A percentile compares a stretch with the other conserved stretches of the same genome.
phyloP scores from a whole-genome alignment of 2,888 invertebrate species.

The Caenorhabditis japonica region DNA sequence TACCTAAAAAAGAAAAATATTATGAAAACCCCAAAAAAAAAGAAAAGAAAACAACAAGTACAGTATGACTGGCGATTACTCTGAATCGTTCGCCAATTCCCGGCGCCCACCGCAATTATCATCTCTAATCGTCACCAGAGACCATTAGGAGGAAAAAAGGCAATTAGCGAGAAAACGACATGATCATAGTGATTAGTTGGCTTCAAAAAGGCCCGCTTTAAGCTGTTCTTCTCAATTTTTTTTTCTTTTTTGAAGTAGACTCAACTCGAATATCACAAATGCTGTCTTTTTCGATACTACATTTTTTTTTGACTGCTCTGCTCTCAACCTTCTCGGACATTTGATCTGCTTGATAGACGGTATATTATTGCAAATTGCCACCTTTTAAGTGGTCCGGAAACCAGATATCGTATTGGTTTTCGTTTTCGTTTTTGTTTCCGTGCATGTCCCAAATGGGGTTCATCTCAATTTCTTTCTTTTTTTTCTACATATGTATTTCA shows the following conservation, averaged over 20 bases:
- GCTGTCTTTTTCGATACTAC: background rate
- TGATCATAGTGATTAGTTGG: conserved; percentile 30
- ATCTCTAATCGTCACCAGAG: no score
- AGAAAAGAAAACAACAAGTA: no score
- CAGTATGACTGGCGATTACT: no score
- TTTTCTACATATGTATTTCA: no score
- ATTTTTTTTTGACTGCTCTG: no score
- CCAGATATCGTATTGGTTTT: conserved; percentile 27
- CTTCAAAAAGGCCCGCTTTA: conserved; percentile 6
- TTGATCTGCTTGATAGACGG: conserved; percentile 21
- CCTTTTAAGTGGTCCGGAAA: conserved; percentile 39
- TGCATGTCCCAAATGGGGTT: no score
- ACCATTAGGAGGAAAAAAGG: conserved; percentile 8
- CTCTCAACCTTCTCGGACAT: no score
- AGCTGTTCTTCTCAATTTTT: background rate
- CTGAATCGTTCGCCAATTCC: no score
- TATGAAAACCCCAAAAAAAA: no score
- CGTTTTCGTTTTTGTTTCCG: conserved; percentile 17
- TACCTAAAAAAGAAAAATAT: no score
- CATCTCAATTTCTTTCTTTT: no score
- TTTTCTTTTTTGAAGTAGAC: background rate
- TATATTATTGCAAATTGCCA: conserved; percentile 41
- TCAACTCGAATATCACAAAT: conserved; percentile 23
- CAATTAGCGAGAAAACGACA: conserved; percentile 17
- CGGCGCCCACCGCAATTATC: no score